A percentile compares a stretch with the other conserved stretches of the same genome.
Conservation (phyloP, 2,797 vertebrate genomes). For the Myiotriccus ornatus region DNA sequence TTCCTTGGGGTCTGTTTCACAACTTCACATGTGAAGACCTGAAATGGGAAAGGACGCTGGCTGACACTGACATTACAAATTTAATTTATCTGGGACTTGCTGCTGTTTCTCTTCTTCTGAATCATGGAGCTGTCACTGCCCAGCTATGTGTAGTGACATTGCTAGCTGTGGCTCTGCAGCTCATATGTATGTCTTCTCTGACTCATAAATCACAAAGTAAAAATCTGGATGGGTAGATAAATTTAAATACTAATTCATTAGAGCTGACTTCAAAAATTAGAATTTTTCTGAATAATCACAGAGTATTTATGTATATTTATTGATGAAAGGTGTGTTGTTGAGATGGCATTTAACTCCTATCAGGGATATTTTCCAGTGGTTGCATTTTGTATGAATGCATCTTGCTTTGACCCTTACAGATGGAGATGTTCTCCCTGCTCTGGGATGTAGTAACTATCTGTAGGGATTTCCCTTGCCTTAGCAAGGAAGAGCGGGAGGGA, state of each 20-base stretch:
- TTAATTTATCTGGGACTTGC: constrained; percentile 35
- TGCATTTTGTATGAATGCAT: background rate
- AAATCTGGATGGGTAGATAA: background rate
- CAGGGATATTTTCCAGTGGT: background rate
- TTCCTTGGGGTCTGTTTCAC: background rate
- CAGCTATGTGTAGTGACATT: background rate
- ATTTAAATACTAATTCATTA: constrained; percentile 25
- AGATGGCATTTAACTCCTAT: background rate
- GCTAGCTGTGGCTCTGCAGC: background rate
- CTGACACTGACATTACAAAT: background rate
- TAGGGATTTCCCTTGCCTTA: background rate
- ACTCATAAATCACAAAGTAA: constrained; percentile 20
- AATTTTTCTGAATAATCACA: background rate
- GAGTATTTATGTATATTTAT: background rate
- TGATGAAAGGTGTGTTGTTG: background rate
- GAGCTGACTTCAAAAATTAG: background rate
- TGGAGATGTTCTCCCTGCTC: background rate
- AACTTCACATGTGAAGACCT: background rate
- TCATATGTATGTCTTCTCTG: background rate
- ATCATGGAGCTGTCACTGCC: constrained; percentile 2
- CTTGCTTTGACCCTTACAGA: background rate
- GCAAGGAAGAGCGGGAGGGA: background rate
- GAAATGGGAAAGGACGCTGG: background rate
- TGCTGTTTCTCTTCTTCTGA: constrained; percentile 49
- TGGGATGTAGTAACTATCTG: background rate